Evolutionary conservation across 2,797 vertebrate species (phyloP).

Genomic region (Megaceryle alcyon): DNA sequence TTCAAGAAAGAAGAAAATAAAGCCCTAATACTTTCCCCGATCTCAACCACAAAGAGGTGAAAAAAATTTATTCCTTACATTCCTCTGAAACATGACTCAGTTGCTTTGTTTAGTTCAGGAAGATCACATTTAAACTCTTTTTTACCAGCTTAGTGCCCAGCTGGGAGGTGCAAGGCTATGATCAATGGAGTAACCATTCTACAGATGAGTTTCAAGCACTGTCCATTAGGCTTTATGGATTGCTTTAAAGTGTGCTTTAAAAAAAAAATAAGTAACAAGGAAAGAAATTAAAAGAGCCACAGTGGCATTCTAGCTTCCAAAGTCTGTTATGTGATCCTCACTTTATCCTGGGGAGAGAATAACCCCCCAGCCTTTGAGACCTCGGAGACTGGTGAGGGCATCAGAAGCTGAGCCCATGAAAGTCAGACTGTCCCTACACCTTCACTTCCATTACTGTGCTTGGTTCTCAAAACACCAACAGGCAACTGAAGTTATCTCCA

Average conservation of each 20-base stretch:
- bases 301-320: neutral
- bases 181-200: neutral
- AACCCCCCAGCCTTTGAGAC: slow-evolving; percentile 10
- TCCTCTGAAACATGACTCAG: slow-evolving; percentile 3
- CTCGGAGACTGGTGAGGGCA: neutral
- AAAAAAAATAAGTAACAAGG: neutral
- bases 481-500: neutral
- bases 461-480: neutral
- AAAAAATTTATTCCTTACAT: neutral
- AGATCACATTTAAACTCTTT: slow-evolving; percentile 1
- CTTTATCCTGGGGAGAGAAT: neutral
- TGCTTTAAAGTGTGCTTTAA: neutral
- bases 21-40: neutral
- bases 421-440: neutral
- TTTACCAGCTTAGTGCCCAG: neutral
- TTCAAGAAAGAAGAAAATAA: neutral
- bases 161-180: neutral
- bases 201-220: neutral
- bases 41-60: neutral
- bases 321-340: neutral
- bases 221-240: slow-evolving; percentile 17
- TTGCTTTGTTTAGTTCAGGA: neutral
- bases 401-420: neutral
- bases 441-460: neutral
- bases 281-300: slow-evolving; percentile 24